Conservation (phyloP, 2,113 vertebrate genomes). For the Acrocephalus arundinaceus region DNA sequence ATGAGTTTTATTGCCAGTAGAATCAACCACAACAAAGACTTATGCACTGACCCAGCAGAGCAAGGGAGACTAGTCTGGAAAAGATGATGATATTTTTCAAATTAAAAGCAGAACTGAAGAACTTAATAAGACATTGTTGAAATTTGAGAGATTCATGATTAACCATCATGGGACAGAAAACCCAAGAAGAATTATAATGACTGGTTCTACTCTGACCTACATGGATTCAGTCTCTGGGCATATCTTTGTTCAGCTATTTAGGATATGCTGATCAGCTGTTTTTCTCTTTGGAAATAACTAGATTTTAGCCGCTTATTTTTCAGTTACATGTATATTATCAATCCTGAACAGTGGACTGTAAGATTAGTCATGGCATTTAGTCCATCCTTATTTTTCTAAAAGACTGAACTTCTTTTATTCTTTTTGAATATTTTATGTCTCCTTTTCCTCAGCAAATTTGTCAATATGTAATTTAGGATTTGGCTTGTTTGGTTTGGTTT, state of each 20-base stretch:
- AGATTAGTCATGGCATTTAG: not conserved
- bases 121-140: not conserved
- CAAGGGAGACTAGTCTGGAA: not conserved
- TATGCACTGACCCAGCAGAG: not conserved
- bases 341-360: not conserved
- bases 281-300: not conserved
- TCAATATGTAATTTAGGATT: not conserved
- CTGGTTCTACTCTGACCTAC: not conserved
- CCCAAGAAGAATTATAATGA: not conserved
- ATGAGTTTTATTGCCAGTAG: not conserved
- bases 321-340: not conserved
- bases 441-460: not conserved
- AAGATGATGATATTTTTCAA: conserved; percentile 19
- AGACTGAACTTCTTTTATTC: not conserved
- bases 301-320: not conserved
- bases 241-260: not conserved
- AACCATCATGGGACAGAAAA: not conserved
- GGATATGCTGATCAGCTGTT: not conserved
- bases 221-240: not conserved
- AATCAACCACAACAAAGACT: conserved; percentile 7
- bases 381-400: not conserved
- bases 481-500: not conserved
- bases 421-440: not conserved
- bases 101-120: conserved; percentile 35
- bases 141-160: conserved; percentile 1